These are phyloP conservation scores for Synaphobranchus kaupii DNA, from an alignment of 2,797 vertebrate species.

Conservation along the genomic window DNA sequence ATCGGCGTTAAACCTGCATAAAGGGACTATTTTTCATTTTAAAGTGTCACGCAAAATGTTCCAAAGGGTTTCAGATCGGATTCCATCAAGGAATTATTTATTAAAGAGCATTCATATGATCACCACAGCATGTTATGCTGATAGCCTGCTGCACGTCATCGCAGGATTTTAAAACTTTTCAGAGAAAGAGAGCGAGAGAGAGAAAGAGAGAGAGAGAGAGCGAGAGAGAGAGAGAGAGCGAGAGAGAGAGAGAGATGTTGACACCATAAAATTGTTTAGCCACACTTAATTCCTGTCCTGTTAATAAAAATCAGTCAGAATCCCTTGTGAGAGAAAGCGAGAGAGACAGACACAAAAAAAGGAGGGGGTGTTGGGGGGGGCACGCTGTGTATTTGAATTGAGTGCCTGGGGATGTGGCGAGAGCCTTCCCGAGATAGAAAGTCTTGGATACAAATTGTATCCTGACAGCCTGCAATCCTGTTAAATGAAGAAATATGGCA, in stretches of 20 bases:
- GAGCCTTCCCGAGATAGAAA: constrained; percentile 39
- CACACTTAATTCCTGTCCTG: neutral
- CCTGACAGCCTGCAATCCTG: constrained; percentile 65
- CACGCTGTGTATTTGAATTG: neutral
- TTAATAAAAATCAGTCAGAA: neutral
- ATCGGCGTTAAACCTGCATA: neutral
- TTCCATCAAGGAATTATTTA: neutral
- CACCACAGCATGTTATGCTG: neutral
- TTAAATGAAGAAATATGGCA: constrained; percentile 72
- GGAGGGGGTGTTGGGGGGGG: neutral
- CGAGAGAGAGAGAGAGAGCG: neutral
- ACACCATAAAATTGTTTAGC: neutral
- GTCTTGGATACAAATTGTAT: constrained; percentile 59
- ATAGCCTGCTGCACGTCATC: neutral
- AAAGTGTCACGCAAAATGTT: too few relatives aligned
- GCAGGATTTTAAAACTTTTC: neutral
- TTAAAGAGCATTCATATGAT: neutral
- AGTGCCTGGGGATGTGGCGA: neutral
- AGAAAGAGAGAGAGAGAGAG: too few relatives aligned
- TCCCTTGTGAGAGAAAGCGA: neutral
- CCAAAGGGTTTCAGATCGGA: too few relatives aligned
- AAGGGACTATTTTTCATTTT: neutral
- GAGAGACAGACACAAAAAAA: constrained; percentile 18
- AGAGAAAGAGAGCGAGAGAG: neutral
- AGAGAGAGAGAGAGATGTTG: neutral